Evolutionary conservation across 2,888 invertebrate genomes (phyloP).

Genomic region (Tillus elongatus): DNA sequence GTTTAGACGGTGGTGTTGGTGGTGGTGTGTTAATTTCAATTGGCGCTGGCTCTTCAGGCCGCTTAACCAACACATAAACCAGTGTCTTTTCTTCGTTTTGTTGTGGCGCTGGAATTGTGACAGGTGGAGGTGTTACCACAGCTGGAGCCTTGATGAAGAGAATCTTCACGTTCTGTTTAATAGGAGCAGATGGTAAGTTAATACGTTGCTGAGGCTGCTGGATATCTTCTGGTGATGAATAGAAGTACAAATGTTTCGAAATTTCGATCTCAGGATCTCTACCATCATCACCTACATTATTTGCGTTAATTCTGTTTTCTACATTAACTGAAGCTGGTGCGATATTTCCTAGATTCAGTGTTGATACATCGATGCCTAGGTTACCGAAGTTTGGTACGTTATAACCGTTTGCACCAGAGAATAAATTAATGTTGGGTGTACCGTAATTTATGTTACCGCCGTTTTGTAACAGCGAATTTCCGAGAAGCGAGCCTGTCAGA

Average conservation of each 20-base stretch:
- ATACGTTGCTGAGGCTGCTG: background rate
- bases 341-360: too few species aligned
- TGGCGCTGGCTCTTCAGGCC: constrained; percentile 70
- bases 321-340: too few species aligned
- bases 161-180: constrained; percentile 40
- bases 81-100: constrained; percentile 35
- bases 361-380: too few species aligned
- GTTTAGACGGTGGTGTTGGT: constrained; percentile 74
- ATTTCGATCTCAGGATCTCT: too few species aligned
- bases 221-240: background rate
- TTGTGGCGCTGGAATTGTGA: constrained; percentile 26
- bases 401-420: too few species aligned
- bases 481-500: too few species aligned
- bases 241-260: background rate
- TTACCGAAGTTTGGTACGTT: too few species aligned
- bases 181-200: background rate
- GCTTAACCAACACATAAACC: constrained; percentile 38
- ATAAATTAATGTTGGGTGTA: too few species aligned
- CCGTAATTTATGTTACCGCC: too few species aligned
- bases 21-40: constrained; percentile 64
- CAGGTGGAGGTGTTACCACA: constrained; percentile 24
- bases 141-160: constrained; percentile 43
- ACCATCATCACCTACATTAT: too few species aligned
- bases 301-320: too few species aligned
- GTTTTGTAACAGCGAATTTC: too few species aligned